phyloP scores from a whole-genome alignment of 2,888 invertebrate species.

The Drosophila flavopinicola region DNA sequence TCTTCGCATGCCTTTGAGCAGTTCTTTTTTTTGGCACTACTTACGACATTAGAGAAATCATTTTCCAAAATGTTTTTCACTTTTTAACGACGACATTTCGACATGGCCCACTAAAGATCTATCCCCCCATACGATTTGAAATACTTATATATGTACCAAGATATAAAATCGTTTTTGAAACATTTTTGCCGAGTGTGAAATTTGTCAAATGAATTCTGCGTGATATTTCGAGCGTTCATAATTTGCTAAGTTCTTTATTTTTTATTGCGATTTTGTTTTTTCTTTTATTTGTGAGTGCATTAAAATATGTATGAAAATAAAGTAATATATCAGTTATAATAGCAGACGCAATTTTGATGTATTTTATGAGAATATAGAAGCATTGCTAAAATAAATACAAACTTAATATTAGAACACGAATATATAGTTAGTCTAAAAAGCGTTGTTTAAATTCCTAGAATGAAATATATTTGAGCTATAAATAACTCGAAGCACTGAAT shows the following conservation, averaged over 20 bases:
- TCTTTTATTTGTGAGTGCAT: conserved; percentile 19
- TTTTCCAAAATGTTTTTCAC: conserved; percentile 56
- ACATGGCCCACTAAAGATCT: conserved; percentile 66
- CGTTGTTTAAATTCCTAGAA: conserved; percentile 23
- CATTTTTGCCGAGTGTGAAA: conserved; percentile 54
- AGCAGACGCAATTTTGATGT: conserved; percentile 23
- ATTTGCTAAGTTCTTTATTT: conserved; percentile 18
- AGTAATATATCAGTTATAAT: conserved; percentile 37
- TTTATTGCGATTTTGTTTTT: conserved; percentile 2
- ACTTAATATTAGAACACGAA: neutral
- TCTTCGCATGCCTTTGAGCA: conserved; percentile 7
- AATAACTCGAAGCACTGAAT: conserved; percentile 28
- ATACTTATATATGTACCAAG: conserved; percentile 1
- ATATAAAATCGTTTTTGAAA: conserved; percentile 48
- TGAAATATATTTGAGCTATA: conserved; percentile 32
- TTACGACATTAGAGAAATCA: conserved; percentile 55
- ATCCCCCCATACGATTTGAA: conserved; percentile 5
- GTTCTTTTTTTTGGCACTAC: conserved; percentile 62
- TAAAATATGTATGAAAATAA: conserved; percentile 11
- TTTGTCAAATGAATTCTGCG: conserved; percentile 55
- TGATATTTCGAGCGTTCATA: conserved; percentile 30
- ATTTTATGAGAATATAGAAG: conserved; percentile 11
- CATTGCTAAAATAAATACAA: conserved; percentile 9
- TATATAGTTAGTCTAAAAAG: neutral
- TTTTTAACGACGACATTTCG: conserved; percentile 70